phyloP scores from a whole-genome alignment of 2,888 invertebrate species.

The Raillietiella orientalis region DNA sequence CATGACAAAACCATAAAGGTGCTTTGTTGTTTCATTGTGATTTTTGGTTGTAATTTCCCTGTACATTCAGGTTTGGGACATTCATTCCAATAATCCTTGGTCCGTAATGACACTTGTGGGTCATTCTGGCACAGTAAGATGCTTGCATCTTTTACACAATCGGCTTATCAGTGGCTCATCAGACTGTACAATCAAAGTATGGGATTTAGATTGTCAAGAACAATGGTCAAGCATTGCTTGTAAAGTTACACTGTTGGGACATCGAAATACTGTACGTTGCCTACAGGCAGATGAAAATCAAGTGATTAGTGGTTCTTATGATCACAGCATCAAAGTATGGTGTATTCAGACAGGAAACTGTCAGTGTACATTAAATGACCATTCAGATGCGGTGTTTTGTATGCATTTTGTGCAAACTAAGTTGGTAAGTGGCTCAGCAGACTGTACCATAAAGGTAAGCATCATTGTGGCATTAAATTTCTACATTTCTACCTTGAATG shows the following conservation, averaged over 20 bases:
- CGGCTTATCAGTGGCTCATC: slow-evolving; percentile 15
- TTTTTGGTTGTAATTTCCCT: neutral
- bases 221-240: slow-evolving; percentile 18
- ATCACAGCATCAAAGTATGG: slow-evolving; percentile 17
- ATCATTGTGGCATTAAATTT: neutral
- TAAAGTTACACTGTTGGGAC: slow-evolving; percentile 19
- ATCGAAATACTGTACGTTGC: slow-evolving; percentile 17
- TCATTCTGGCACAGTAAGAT: slow-evolving; percentile 17
- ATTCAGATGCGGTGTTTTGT: slow-evolving; percentile 16
- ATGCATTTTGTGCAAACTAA: slow-evolving; percentile 14
- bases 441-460: slow-evolving; percentile 15
- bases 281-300: slow-evolving; percentile 13
- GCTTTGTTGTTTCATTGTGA: slow-evolving; percentile 4
- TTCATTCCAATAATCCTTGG: slow-evolving; percentile 17
- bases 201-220: slow-evolving; percentile 15
- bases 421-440: slow-evolving; percentile 16
- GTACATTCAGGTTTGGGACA: slow-evolving; percentile 17
- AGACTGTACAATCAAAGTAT: slow-evolving; percentile 16
- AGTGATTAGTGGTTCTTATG: slow-evolving; percentile 18
- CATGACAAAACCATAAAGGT: slow-evolving; percentile 19
- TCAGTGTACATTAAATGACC: slow-evolving; percentile 15
- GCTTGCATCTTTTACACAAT: slow-evolving; percentile 15
- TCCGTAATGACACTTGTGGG: slow-evolving; percentile 18
- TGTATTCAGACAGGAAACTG: slow-evolving; percentile 14
- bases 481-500: neutral